Conservation (phyloP, 2,797 vertebrate species). For the Eptatretus atami region DNA sequence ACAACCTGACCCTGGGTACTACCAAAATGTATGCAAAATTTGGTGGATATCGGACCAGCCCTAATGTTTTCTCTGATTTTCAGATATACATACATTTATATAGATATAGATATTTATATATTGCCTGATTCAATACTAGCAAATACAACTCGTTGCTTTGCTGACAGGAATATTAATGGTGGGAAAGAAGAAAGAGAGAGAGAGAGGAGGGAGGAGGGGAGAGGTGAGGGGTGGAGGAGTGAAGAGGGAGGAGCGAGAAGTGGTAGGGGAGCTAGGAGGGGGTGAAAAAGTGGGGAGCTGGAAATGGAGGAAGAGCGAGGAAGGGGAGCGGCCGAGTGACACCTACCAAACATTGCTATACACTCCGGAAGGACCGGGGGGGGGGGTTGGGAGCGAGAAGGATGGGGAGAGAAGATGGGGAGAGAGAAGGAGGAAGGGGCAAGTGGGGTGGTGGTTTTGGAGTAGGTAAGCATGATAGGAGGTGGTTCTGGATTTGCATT, state of each 20-base stretch:
- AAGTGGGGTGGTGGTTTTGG: neutral
- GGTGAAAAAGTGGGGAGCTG: too few species aligned
- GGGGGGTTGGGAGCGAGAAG: neutral
- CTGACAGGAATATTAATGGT: conserved; percentile 6
- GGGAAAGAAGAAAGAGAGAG: too few species aligned
- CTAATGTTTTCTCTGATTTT: too few species aligned
- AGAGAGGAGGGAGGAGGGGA: neutral
- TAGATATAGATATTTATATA: too few species aligned
- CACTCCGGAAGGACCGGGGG: neutral
- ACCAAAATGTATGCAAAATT: too few species aligned
- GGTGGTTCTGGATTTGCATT: too few species aligned
- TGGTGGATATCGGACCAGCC: too few species aligned
- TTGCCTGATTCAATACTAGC: too few species aligned
- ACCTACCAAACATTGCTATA: neutral
- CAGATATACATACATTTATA: too few species aligned
- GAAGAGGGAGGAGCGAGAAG: neutral
- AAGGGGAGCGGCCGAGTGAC: neutral
- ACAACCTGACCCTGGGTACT: too few species aligned
- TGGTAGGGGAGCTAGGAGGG: too few species aligned
- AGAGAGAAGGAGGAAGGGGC: neutral
- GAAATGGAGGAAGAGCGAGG: neutral
- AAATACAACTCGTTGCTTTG: neutral
- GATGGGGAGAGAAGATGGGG: too few species aligned
- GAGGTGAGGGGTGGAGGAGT: neutral
- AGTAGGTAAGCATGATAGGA: neutral